phyloP scores from a whole-genome alignment of 2,797 vertebrate species.

The Macropodus opercularis region DNA sequence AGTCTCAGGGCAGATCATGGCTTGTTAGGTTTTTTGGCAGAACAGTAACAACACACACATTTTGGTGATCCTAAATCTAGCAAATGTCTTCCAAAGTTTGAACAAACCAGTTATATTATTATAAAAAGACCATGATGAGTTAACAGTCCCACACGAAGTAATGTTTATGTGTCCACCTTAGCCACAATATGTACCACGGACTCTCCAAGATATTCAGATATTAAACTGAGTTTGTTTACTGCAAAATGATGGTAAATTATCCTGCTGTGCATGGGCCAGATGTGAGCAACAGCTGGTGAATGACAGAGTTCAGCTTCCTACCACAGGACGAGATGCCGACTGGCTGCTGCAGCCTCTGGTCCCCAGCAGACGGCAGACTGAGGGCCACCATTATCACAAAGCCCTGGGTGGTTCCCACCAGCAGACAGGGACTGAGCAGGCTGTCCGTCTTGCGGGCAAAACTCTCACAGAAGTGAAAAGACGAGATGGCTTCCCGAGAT shows the following conservation, averaged over 20 bases:
- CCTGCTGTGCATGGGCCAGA: not conserved
- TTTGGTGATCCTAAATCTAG: not conserved
- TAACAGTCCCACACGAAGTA: not conserved
- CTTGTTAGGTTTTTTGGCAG: too few species aligned
- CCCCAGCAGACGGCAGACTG: conserved; percentile 87
- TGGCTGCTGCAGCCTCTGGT: conserved; percentile 91
- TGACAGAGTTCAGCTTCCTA: conserved; percentile 69
- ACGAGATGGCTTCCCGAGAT: conserved; percentile 92
- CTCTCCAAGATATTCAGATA: not conserved
- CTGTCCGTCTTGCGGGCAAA: conserved; percentile 88
- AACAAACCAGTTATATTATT: not conserved
- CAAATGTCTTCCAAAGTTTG: too few species aligned
- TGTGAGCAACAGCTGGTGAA: not conserved
- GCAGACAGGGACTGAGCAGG: conserved; percentile 84
- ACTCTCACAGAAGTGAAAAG: conserved; percentile 94
- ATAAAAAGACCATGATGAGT: not conserved
- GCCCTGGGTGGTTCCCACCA: conserved; percentile 94
- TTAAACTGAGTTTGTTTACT: not conserved
- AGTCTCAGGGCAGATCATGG: too few species aligned
- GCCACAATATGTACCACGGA: not conserved
- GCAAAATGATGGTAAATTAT: not conserved
- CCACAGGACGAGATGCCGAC: conserved; percentile 92
- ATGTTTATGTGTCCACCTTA: not conserved
- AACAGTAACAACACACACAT: too few species aligned
- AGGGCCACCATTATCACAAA: conserved; percentile 88